phyloP scores from a whole-genome alignment of 2,888 invertebrate genomes.

The Petrophora chlorosata region DNA sequence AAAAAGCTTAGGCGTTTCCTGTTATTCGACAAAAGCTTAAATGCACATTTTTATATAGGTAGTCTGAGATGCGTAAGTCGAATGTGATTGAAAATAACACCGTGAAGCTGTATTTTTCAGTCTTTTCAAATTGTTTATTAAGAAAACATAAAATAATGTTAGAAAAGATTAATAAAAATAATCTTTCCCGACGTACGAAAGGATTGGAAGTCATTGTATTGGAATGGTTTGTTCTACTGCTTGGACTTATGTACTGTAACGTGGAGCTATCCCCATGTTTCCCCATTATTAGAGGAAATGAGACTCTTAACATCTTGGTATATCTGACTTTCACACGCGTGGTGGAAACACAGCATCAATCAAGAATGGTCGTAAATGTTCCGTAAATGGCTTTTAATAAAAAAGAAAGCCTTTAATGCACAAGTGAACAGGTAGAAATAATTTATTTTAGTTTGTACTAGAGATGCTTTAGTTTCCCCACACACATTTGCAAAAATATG shows the following conservation, averaged over 20 bases:
- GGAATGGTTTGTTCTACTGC: conserved; percentile 1
- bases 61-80: not conserved
- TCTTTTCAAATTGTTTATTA: too few species aligned
- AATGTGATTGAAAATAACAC: not conserved
- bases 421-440: not conserved
- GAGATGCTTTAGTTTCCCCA: not conserved
- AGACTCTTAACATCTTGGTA: conserved; percentile 21
- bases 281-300: conserved; percentile 38
- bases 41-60: not conserved
- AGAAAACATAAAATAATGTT: too few species aligned
- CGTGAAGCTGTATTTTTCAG: too few species aligned
- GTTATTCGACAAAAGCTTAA: not conserved
- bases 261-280: conserved; percentile 25
- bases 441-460: not conserved
- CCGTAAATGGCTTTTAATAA: conserved; percentile 7
- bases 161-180: too few species aligned
- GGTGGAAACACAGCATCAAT: conserved; percentile 17
- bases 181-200: too few species aligned
- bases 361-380: conserved; percentile 10
- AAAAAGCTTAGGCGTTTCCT: not conserved
- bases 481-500: too few species aligned
- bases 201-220: too few species aligned
- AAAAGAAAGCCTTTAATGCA: not conserved
- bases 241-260: conserved; percentile 4
- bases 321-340: conserved; percentile 26